Base-by-base conservation (phyloP, 2,797 vertebrate species). In the Lindbergichthys nudifrons region DNA sequence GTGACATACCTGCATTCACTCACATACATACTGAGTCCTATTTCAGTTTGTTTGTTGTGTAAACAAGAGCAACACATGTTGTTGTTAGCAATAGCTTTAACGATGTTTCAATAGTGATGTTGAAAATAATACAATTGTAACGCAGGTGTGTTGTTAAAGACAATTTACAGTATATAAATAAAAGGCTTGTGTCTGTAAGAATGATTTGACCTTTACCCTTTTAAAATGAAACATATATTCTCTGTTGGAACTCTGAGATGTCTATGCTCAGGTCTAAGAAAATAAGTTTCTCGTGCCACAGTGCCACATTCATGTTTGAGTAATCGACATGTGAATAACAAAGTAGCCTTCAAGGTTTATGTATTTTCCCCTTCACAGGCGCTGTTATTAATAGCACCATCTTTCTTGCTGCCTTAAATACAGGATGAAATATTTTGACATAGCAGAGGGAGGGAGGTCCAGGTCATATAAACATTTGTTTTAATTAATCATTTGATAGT, bases 301-400 rank as follows among this genome's bases (percentile, higher is more conserved):
- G 79, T 21, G n/a, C 54, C 69, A 65, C 82, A 64, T 77, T 86
- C 75, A 54, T 75, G 75, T 92, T 88, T 93, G 90, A 93, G 74
- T 92, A 93, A 94, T 94, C 85, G 89, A 86, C 81, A 84, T 88
- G 88, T 92, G 91, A 93, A 94, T 93, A 92, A 89, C 91, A 87
- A 89, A 93, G 89, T 72, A 92, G 88, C 88, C 83, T 91, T 93
- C 86, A 84, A 92, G 89, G 82, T 92, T 92, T 89, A 91, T 92
- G 79, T 87, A 88, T 92, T 92, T 89, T 89, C 73, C 77, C 77
- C 52, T 90, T 92, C 84, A 90, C 79, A 77, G 85, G 75, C 68
- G 16, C 53, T n/a, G 81, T 93, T 92, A 94, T 94, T 88, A 92
- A 93, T 93, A 91, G 83, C 87, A 64, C 88, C 84, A 89, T 93